A percentile compares a stretch with the other conserved stretches of the same genome.
Evolutionary conservation across 1,140 invertebrate genomes (phyloP).

Genomic region (Magallana ariakensis): DNA sequence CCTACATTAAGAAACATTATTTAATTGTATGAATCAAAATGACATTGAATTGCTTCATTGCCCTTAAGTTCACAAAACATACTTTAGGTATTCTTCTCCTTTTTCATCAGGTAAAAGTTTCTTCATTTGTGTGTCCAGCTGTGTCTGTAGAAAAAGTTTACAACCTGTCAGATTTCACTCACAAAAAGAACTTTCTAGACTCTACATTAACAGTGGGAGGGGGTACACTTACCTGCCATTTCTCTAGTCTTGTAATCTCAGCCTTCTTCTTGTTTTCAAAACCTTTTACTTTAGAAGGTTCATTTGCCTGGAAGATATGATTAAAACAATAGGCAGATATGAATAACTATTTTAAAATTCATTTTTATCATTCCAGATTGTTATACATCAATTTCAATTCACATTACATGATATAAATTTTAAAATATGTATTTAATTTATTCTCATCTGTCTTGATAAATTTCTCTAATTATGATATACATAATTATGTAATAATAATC

Average conservation of each 20-base stretch:
- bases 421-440: no score
- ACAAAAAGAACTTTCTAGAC: no score
- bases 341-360: no score
- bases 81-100: constrained; percentile 67
- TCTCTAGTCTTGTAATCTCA: constrained; percentile 67
- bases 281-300: constrained; percentile 70
- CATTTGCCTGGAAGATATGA: constrained; percentile 64
- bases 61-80: constrained; percentile 32
- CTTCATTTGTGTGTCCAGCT: constrained; percentile 66
- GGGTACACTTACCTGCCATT: constrained; percentile 62
- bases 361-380: no score
- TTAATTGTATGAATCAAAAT: not conserved
- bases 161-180: no score
- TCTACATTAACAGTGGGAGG: not conserved
- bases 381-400: no score
- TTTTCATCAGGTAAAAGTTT: constrained; percentile 69
- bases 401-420: no score
- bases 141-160: constrained; percentile 55
- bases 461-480: no score
- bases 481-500: no score
- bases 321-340: no score
- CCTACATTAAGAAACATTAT: not conserved
- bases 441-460: no score
- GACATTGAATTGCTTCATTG: not conserved
- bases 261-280: constrained; percentile 72